Percentiles rank a stretch among this genome's conserved stretches.
Evolutionary conservation across 2,888 invertebrate genomes (phyloP).

Genomic region (Nycteola revayana): DNA sequence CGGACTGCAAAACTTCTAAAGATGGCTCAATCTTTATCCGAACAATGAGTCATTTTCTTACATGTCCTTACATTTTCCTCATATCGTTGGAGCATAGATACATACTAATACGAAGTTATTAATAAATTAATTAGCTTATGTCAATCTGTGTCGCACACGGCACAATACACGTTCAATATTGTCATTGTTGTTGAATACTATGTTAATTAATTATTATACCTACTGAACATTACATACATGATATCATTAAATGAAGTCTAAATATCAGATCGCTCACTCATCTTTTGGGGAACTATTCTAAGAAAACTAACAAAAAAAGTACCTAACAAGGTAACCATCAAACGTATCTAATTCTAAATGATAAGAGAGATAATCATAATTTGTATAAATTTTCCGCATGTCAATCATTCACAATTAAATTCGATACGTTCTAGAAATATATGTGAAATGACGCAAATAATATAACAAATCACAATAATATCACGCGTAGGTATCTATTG

Average conservation of each 20-base stretch:
- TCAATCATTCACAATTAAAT: constrained; percentile 55
- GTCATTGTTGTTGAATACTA: too few species aligned
- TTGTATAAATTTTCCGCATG: constrained; percentile 50
- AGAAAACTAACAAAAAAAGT: too few species aligned
- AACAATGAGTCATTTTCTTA: constrained; percentile 14
- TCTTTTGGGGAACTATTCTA: too few species aligned
- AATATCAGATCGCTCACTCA: too few species aligned
- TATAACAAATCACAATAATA: constrained; percentile 38
- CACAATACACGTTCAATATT: too few species aligned
- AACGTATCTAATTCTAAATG: constrained; percentile 7
- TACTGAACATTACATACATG: too few species aligned
- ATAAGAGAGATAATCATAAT: constrained; percentile 17
- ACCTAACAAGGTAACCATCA: constrained; percentile 1
- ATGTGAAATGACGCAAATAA: constrained; percentile 47
- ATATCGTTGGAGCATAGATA: constrained; percentile 9
- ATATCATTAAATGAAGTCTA: too few species aligned
- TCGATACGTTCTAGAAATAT: constrained; percentile 51
- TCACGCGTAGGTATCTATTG: constrained; percentile 37
- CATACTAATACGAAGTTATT: background rate
- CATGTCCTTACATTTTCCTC: constrained; percentile 16
- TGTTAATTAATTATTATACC: too few species aligned
- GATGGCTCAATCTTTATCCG: constrained; percentile 13
- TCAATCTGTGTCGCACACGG: too few species aligned
- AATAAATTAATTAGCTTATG: too few species aligned
- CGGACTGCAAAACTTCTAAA: constrained; percentile 22